A percentile compares a stretch with the other conserved stretches of the same genome.
Conservation (phyloP, 2,888 invertebrate species). For the Trissolcus brochymenae region DNA sequence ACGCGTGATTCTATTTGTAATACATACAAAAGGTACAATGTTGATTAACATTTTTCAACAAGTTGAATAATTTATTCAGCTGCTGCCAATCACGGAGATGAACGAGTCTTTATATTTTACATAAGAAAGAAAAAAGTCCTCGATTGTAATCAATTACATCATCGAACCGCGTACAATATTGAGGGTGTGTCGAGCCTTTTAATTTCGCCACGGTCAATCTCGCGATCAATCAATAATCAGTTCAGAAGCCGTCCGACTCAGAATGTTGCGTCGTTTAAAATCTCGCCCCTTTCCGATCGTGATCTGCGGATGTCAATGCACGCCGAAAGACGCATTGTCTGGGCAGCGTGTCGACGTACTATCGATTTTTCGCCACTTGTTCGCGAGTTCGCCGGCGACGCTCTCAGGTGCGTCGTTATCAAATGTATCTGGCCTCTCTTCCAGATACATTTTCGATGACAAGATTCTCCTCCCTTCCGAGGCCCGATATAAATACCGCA, state of each 20-base stretch:
- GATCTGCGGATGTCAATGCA: slow-evolving; percentile 12
- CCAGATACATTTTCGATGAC: not conserved
- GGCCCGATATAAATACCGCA: not conserved
- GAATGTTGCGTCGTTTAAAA: not conserved
- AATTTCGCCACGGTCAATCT: not conserved
- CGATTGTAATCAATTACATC: slow-evolving; percentile 35
- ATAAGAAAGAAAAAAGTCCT: not conserved
- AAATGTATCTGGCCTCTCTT: not conserved
- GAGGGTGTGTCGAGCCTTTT: slow-evolving; percentile 39
- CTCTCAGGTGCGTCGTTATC: slow-evolving; percentile 28
- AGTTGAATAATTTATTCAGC: no score
- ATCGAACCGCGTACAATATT: slow-evolving; percentile 25
- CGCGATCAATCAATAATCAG: not conserved
- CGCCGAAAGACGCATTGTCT: slow-evolving; percentile 35
- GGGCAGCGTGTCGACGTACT: slow-evolving; percentile 47
- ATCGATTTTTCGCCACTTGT: slow-evolving; percentile 50
- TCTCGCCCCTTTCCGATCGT: not conserved
- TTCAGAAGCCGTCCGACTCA: not conserved
- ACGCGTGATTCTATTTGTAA: no score
- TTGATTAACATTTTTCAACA: no score
- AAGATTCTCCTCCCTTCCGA: not conserved
- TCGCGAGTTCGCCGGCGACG: slow-evolving; percentile 30
- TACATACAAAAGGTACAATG: no score
- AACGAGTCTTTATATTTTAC: no score
- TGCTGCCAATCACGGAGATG: no score